phyloP scores from a whole-genome alignment of 2,113 vertebrate genomes.

The Caranx melampygus region DNA sequence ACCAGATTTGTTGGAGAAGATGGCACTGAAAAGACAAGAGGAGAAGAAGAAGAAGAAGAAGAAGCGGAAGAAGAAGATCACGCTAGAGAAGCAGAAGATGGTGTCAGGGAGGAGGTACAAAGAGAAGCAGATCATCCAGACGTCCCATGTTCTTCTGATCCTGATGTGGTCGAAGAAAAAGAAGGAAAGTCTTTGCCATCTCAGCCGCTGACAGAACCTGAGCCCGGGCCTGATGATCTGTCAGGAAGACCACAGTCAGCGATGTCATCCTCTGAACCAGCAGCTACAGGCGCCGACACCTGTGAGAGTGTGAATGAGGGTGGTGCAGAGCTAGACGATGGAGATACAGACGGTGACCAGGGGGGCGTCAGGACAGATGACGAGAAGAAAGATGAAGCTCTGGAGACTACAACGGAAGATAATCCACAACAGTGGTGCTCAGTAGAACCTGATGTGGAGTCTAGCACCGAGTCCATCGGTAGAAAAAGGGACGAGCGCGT shows the following conservation, averaged over 20 bases:
- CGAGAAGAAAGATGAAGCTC: conserved; percentile 13
- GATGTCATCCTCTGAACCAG: background rate
- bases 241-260: background rate
- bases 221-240: background rate
- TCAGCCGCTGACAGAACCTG: background rate
- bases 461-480: background rate
- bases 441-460: conserved; percentile 43
- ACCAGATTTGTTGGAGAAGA: background rate
- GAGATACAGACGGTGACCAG: background rate
- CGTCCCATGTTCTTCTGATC: background rate
- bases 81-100: background rate
- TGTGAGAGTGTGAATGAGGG: background rate
- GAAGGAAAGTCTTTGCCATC: background rate
- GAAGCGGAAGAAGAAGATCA: background rate
- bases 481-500: background rate
- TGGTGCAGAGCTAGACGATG: background rate
- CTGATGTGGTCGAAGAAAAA: background rate
- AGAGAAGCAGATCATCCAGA: background rate
- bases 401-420: conserved; percentile 6
- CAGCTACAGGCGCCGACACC: background rate
- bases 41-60: background rate
- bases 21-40: background rate
- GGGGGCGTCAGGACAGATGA: background rate
- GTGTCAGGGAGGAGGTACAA: background rate
- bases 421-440: conserved; percentile 9